Percentiles rank a stretch among this genome's conserved stretches.
phyloP scores from a whole-genome alignment of 2,113 vertebrate genomes.

The Toxotes jaculatrix region DNA sequence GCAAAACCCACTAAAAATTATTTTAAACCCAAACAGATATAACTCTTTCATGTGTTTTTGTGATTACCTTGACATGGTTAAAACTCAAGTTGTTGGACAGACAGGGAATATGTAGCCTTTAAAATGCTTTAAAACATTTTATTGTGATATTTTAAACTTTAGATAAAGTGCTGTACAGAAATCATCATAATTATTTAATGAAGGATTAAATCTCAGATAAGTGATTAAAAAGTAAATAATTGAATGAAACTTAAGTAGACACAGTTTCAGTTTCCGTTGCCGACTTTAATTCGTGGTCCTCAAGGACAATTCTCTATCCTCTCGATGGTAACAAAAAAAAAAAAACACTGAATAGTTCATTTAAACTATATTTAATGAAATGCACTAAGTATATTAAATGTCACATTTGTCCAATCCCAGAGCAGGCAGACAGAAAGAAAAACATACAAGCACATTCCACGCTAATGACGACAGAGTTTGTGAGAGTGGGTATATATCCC shows the following conservation, averaged over 20 bases:
- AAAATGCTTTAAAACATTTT: too few relatives aligned
- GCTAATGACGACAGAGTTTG: constrained; percentile 31
- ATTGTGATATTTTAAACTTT: background rate
- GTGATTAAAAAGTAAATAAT: background rate
- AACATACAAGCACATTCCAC: background rate
- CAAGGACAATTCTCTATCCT: background rate
- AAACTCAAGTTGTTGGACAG: background rate
- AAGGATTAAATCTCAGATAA: too few relatives aligned
- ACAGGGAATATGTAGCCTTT: background rate
- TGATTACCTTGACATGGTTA: background rate
- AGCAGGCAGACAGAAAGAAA: constrained; percentile 6
- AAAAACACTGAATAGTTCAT: background rate
- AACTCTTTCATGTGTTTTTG: background rate
- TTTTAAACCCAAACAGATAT: background rate
- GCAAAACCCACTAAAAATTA: too few relatives aligned
- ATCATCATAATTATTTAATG: too few relatives aligned
- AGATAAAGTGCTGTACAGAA: background rate
- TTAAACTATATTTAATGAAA: background rate
- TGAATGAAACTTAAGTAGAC: too few relatives aligned
- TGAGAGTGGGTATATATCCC: constrained; percentile 40
- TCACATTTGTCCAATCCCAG: background rate
- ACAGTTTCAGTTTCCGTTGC: too few relatives aligned
- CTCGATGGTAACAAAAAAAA: background rate
- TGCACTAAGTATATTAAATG: background rate
- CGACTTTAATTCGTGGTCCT: too few relatives aligned